These are phyloP conservation scores for Eulimnadia texana DNA, from an alignment of 1,140 invertebrate species.

Conservation along the genomic window DNA sequence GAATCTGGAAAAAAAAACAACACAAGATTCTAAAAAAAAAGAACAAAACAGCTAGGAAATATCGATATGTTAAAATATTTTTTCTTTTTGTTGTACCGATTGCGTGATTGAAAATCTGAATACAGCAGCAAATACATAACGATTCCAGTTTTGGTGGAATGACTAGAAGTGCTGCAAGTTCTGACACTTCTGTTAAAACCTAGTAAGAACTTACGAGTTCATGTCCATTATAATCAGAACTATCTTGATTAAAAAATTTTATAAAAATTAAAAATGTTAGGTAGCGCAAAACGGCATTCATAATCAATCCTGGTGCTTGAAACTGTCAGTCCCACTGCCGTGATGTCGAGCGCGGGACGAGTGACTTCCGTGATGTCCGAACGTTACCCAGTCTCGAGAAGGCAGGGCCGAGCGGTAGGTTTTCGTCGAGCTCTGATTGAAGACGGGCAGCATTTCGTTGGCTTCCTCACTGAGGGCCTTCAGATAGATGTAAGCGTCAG, in stretches of 20 bases:
- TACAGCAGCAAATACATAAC: background rate
- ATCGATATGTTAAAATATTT: background rate
- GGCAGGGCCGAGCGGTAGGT: slow-evolving; percentile 69
- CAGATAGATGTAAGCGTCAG: slow-evolving; percentile 89
- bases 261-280: too few relatives aligned
- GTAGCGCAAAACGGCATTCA: background rate
- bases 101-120: background rate
- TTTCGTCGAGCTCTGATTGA: slow-evolving; percentile 84
- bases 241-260: background rate
- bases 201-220: too few relatives aligned
- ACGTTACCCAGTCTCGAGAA: slow-evolving; percentile 63
- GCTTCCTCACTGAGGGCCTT: slow-evolving; percentile 91
- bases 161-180: background rate
- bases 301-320: background rate
- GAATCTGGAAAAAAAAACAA: background rate
- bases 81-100: background rate
- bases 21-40: background rate
- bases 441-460: slow-evolving; percentile 87
- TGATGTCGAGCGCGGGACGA: background rate
- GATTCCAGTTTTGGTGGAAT: background rate
- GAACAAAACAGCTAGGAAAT: background rate
- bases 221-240: too few relatives aligned
- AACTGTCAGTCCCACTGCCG: background rate
- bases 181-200: too few relatives aligned
- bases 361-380: background rate